A percentile compares a stretch with the other conserved stretches of the same genome.
Conservation (phyloP, 2,888 invertebrate genomes). For the Cinara cedri region DNA sequence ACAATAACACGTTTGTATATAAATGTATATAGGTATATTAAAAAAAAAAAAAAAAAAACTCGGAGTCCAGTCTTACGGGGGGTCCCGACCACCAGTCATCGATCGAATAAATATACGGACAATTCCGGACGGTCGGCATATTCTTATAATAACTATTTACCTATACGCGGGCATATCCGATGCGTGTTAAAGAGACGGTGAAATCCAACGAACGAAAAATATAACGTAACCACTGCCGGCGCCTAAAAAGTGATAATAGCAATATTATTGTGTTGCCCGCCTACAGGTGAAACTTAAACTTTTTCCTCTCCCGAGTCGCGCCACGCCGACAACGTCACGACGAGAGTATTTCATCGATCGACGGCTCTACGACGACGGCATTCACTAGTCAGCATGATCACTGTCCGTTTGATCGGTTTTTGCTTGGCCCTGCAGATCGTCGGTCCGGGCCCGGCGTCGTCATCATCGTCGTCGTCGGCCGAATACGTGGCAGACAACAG, state of each 20-base stretch:
- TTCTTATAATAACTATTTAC: too few species aligned
- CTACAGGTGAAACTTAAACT: constrained; percentile 51
- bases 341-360: constrained; percentile 36
- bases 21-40: too few species aligned
- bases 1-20: too few species aligned
- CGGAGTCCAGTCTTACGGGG: too few species aligned
- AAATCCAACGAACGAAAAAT: not conserved
- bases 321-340: too few species aligned
- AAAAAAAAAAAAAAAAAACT: too few species aligned
- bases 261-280: not conserved
- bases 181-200: too few species aligned
- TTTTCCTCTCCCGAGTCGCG: constrained; percentile 21
- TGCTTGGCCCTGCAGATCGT: not conserved
- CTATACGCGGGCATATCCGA: too few species aligned
- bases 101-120: too few species aligned
- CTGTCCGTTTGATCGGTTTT: constrained; percentile 6
- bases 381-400: constrained; percentile 34
- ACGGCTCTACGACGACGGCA: not conserved
- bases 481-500: not conserved
- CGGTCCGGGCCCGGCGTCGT: not conserved
- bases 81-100: too few species aligned
- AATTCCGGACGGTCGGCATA: too few species aligned
- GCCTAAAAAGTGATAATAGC: not conserved
- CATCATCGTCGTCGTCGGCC: not conserved
- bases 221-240: not conserved